These are phyloP conservation scores for Eucera pruinosa DNA, from an alignment of 2,888 invertebrate species.

Conservation along the genomic window DNA sequence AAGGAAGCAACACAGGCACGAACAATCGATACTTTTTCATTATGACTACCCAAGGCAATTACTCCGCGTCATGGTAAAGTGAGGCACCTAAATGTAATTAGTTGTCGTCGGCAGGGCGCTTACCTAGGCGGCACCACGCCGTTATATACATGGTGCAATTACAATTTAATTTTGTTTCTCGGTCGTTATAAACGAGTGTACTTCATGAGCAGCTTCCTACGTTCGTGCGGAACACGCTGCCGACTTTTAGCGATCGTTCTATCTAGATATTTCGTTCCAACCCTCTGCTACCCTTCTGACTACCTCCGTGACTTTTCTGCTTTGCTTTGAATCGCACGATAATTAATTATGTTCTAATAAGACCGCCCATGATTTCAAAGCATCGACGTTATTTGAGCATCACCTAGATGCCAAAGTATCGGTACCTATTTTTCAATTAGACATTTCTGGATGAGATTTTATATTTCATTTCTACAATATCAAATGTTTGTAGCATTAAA, in stretches of 20 bases:
- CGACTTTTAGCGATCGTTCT: conserved; percentile 66
- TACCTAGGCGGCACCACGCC: conserved; percentile 67
- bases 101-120: conserved; percentile 72
- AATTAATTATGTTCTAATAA: conserved; percentile 77
- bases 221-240: conserved; percentile 55
- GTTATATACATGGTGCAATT: conserved; percentile 74
- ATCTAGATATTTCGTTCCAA: conserved; percentile 55
- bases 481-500: no score
- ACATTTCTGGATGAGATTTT: no score
- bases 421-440: no score
- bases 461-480: no score
- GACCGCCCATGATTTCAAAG: conserved; percentile 64
- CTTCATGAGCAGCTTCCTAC: conserved; percentile 69
- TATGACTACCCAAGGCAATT: conserved; percentile 71
- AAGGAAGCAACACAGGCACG: conserved; percentile 36
- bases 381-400: conserved; percentile 64
- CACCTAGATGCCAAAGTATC: no score
- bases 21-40: conserved; percentile 73
- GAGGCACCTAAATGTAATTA: conserved; percentile 76
- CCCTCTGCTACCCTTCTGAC: no score
- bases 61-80: conserved; percentile 69
- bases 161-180: conserved; percentile 76
- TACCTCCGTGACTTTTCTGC: no score
- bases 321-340: conserved; percentile 66
- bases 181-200: conserved; percentile 74